Conservation (phyloP, 2,888 invertebrate genomes). For the Dryocosmus kuriphilus region DNA sequence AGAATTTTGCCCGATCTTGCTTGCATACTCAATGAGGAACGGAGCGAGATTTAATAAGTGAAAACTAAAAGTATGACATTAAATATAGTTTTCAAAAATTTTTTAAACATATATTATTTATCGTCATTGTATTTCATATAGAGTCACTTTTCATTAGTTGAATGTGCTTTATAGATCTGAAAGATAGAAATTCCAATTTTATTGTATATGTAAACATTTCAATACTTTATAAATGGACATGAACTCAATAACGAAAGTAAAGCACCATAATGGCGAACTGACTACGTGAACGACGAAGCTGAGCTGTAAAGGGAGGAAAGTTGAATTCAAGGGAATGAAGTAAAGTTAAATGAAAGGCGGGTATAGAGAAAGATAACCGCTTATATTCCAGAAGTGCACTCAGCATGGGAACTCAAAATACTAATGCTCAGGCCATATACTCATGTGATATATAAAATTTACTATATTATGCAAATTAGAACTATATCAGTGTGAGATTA, state of each 20-base stretch:
- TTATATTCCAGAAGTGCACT: slow-evolving; percentile 11
- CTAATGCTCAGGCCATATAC: slow-evolving; percentile 6
- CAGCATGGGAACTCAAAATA: slow-evolving; percentile 2
- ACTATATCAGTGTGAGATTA: not conserved
- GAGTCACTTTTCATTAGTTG: too few species aligned
- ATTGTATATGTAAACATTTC: slow-evolving; percentile 13
- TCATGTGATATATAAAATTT: not conserved
- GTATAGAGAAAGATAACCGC: not conserved
- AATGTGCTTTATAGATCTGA: slow-evolving; percentile 1
- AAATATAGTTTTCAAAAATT: too few species aligned
- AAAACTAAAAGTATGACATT: too few species aligned
- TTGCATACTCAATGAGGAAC: too few species aligned
- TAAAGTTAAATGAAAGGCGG: slow-evolving; percentile 16
- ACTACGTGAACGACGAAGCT: not conserved
- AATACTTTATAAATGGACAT: slow-evolving; percentile 12
- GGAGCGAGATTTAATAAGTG: too few species aligned
- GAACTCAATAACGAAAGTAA: slow-evolving; percentile 33
- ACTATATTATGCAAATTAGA: not conserved
- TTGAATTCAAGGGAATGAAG: slow-evolving; percentile 20
- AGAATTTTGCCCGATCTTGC: too few species aligned
- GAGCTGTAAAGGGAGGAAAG: slow-evolving; percentile 6
- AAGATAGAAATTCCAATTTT: slow-evolving; percentile 13
- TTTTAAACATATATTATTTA: too few species aligned
- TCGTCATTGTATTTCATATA: not conserved
- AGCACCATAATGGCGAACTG: not conserved